phyloP scores from a whole-genome alignment of 64 coral and sea anemone species.

The Astreopora myriophthalma region DNA sequence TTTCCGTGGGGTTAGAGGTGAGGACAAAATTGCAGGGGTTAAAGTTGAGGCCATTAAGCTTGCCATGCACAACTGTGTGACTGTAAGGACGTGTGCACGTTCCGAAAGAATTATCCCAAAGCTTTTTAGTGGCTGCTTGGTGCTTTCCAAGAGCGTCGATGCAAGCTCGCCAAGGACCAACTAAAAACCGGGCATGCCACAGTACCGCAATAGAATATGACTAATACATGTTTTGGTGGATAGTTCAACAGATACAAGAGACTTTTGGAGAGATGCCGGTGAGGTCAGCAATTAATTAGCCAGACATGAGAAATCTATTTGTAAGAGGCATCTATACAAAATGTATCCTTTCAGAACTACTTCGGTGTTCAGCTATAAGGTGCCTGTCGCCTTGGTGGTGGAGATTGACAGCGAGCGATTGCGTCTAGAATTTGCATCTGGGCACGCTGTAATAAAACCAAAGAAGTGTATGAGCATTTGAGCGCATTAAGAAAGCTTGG shows the following conservation, averaged over 20 bases:
- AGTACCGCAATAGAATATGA: background rate
- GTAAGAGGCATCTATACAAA: background rate
- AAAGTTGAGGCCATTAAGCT: too few relatives aligned
- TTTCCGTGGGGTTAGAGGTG: too few relatives aligned
- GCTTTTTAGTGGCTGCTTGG: too few relatives aligned
- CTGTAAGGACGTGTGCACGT: too few relatives aligned
- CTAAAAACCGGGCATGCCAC: constrained; percentile 4
- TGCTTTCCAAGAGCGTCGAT: background rate
- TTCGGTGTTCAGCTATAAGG: constrained; percentile 6
- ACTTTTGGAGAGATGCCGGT: background rate
- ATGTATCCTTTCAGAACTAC: background rate
- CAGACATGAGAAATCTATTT: background rate
- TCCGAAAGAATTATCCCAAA: background rate
- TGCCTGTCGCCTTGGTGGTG: background rate
- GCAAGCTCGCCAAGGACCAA: background rate
- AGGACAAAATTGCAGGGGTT: too few relatives aligned
- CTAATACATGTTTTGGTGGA: background rate
- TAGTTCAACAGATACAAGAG: constrained; percentile 36
- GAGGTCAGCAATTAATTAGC: background rate
- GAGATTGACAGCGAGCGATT: constrained; percentile 33
- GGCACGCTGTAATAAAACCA: constrained; percentile 7
- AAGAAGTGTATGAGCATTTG: background rate
- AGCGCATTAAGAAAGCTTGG: too few relatives aligned
- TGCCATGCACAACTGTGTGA: background rate
- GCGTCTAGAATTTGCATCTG: constrained; percentile 42